phyloP scores from a whole-genome alignment of 2,797 vertebrate species.

The Sardinella longiceps region DNA sequence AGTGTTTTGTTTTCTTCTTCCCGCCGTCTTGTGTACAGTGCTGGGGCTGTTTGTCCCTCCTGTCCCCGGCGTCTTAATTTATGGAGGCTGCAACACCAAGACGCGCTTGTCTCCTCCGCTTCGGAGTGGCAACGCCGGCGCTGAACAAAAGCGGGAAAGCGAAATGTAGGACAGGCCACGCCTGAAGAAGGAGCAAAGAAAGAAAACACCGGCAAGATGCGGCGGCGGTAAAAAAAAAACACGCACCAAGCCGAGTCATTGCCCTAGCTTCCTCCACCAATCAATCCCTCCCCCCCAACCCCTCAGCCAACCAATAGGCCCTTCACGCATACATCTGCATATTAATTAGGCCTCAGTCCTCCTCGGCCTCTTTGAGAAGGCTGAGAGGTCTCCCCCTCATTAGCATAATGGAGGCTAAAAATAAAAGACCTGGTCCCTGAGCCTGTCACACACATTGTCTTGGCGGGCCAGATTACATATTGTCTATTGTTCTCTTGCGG shows the following conservation, averaged over 20 bases:
- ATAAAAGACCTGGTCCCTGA: not conserved
- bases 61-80: not conserved
- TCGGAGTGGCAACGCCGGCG: not conserved
- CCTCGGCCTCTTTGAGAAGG: constrained; percentile 12
- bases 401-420: constrained; percentile 20
- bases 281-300: not conserved
- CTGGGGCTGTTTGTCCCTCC: not conserved
- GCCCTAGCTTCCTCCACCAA: not conserved
- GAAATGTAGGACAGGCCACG: constrained; percentile 21
- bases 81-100: not conserved
- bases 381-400: constrained; percentile 7
- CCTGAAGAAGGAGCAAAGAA: not conserved
- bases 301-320: not conserved
- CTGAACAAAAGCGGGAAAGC: constrained; percentile 17
- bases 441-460: constrained; percentile 4
- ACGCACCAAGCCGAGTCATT: not conserved
- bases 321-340: constrained; percentile 47
- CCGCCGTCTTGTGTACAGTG: not conserved
- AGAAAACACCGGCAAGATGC: not conserved
- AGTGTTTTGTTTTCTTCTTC: constrained; percentile 5
- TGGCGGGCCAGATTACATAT: not conserved
- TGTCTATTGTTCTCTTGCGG: not conserved
- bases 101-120: not conserved
- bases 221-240: not conserved
- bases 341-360: constrained; percentile 38